phyloP scores from a whole-genome alignment of 2,113 vertebrate genomes.

The Gymnogyps californianus region DNA sequence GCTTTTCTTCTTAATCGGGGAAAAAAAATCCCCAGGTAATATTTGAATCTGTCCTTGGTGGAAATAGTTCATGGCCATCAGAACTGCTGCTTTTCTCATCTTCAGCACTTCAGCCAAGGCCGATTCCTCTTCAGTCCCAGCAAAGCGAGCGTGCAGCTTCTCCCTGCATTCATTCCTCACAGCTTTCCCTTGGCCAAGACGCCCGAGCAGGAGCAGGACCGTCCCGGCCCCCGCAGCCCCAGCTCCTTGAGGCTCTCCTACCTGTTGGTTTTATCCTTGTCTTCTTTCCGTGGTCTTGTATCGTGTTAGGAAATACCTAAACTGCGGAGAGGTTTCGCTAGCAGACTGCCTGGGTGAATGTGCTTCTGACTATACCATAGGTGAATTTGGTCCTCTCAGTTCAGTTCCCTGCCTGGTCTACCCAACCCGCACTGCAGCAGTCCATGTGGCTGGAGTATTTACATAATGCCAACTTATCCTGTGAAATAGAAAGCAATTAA shows the following conservation, averaged over 20 bases:
- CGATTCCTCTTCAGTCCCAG: fast-evolving
- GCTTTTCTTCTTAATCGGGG: background rate
- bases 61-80: background rate
- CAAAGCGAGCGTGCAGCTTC: background rate
- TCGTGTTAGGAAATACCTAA: fast-evolving
- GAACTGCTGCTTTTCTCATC: background rate
- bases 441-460: background rate
- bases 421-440: background rate
- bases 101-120: background rate
- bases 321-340: background rate
- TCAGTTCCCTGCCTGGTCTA: background rate
- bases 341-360: fast-evolving
- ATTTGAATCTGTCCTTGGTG: background rate
- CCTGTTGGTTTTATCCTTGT: fast-evolving
- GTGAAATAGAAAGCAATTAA: conserved; percentile 10
- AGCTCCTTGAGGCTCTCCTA: background rate
- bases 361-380: fast-evolving
- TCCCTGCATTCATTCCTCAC: fast-evolving
- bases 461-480: background rate
- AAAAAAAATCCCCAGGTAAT: background rate
- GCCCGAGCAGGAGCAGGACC: fast-evolving
- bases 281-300: fast-evolving
- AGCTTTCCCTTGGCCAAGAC: background rate
- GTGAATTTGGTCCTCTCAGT: background rate
- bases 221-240: background rate